Evolutionary conservation across 2,113 vertebrate genomes (phyloP), one percentile per base, ranked within the genome.

Genomic region (Peromyscus polionotus): DNA sequence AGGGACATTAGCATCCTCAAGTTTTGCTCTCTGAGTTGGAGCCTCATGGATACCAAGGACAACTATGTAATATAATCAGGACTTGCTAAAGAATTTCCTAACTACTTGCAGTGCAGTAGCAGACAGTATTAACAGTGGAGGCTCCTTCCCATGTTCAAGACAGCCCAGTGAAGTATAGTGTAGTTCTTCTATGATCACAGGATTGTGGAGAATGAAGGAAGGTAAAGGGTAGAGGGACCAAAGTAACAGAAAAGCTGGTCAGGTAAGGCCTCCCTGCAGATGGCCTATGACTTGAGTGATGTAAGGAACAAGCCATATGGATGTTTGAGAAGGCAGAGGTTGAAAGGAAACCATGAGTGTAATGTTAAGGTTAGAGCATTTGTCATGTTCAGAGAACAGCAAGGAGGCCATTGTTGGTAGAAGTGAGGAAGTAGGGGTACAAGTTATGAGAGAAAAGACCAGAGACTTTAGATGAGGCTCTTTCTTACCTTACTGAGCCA

Each of bases 361-460:
- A 84, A 36, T n/a, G 54, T 28, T 31, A 63, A 89, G 48, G 13
- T 51, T 51, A n/a, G 33, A 87, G 10, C 26, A 17, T 89, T 91
- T 94, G 57, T 90, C 83, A 26, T 68, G 42, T 65, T 95, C 57
- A 80, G 16, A 70, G 68, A 92, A 88, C 63, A 54, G 20, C 36
- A 33, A 80, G n/a, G 51, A 65, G 51, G 22, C 77, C 72, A 63
- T 39, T 70, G 72, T 57, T 90, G 48, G 45, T 51, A 6, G 14
- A 92, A 59, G 33, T 28, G 36, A 92, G 36, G 76, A 42, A 77
- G 28, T 61, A 13, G 14, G 22, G 26, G 5, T 42, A 1, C 7
- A 39, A 57, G 39, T 91, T 76, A 24, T 36, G 28, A 63, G 54
- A 89, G 61, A 8, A 59, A 42, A 33, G 54, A 57, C 80, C 7